Evolutionary conservation across 1,140 invertebrate genomes (phyloP).

Genomic region (Gryllus bimaculatus): DNA sequence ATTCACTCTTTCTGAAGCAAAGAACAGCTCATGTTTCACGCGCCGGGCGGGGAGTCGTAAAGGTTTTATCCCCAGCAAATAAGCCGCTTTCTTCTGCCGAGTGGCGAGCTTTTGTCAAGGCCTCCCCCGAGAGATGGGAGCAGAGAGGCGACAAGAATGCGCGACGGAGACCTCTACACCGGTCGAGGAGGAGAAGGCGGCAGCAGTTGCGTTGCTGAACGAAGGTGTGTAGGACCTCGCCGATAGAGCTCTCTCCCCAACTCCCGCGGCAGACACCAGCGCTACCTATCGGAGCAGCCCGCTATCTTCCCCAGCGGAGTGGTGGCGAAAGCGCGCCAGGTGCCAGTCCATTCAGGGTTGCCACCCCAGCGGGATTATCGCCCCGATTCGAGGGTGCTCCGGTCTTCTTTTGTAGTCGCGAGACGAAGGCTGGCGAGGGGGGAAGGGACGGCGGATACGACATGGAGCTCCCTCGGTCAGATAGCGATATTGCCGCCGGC

Average conservation of each 20-base stretch:
- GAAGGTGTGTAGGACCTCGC: not conserved
- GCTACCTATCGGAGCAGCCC: not conserved
- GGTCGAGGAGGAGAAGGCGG: not conserved
- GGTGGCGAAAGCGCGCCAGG: not conserved
- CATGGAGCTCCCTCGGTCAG: not conserved
- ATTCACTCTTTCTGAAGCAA: no score
- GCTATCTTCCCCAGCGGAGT: not conserved
- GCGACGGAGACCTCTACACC: no score
- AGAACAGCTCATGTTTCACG: no score
- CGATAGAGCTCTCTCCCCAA: no score
- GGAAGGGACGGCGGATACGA: not conserved
- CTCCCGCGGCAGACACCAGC: not conserved
- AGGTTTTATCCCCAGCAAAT: not conserved
- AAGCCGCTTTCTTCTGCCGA: not conserved
- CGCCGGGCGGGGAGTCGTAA: not conserved
- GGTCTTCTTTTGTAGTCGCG: not conserved
- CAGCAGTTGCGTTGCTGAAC: not conserved
- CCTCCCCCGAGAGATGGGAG: not conserved
- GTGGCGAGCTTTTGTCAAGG: not conserved
- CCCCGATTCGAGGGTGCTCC: not conserved
- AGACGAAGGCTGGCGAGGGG: not conserved
- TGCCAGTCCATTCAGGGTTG: not conserved
- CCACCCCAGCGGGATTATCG: not conserved
- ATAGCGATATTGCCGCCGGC: not conserved
- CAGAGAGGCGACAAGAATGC: not conserved